Base-by-base conservation (phyloP, 2,797 vertebrate genomes). In the Gastrophryne carolinensis region DNA sequence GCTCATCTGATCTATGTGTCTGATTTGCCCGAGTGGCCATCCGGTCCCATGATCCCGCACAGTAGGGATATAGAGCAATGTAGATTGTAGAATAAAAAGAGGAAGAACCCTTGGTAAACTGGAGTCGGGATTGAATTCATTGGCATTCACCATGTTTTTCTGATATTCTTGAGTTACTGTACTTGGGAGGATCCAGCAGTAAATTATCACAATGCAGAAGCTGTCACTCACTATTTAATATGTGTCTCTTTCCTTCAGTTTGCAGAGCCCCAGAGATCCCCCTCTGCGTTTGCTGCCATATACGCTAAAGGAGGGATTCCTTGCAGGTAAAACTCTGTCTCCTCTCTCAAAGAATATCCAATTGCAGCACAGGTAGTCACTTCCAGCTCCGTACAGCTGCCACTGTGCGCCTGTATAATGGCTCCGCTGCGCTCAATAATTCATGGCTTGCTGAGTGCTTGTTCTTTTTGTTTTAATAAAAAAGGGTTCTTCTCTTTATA, bases 241-340 rank as follows among this genome's bases (percentile, higher is more conserved):
- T 63, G 6, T 53, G 2, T 34, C 27, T 75, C 44, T 44, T 29
- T 56, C 4, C 3, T 69, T 67, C 79, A 93, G 92, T 93, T 93
- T 80, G 61, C 70, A 75, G 79, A 79, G 27, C 80, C 82, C 35
- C 82, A 86, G 39, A 83, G 82, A 56, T 60, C 80, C 4, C 65
- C 81, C 70, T 90, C 92, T 73, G 78, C 88, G 0, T 93, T 93
- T 80, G 85, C 89, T 58, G 86, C 90, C 54, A 79, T 87, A 57
- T 93, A 93, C 5, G 84, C 90, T 61, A 92, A 88, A 86, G 91
- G 91, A 66, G 92, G 87, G 21, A 86, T 93, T 82, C 92, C 91
- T 0, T 93, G 92, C 90, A 91, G 92, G 91, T 92, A 80, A 82
- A n/a, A 17, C 13, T 29, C 9, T 35, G 19, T 8, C 13, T 30